These are phyloP conservation scores for Fratercula arctica DNA, from an alignment of 2,797 vertebrate genomes.

Conservation along the genomic window DNA sequence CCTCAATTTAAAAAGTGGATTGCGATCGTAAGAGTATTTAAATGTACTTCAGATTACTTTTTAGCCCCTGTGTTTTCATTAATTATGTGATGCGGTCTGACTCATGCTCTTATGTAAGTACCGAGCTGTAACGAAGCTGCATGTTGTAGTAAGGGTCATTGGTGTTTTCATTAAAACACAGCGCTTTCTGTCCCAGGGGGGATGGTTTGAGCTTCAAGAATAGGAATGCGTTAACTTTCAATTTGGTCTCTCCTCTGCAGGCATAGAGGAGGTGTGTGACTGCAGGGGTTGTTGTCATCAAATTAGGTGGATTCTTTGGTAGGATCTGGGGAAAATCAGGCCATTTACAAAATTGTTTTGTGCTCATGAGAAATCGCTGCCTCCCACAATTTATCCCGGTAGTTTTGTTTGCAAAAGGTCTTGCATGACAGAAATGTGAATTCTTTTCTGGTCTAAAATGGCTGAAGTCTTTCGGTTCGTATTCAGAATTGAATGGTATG, in stretches of 20 bases:
- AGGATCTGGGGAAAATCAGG: background rate
- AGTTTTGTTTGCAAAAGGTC: background rate
- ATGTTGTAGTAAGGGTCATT: background rate
- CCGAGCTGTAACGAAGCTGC: background rate
- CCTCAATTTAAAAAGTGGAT: background rate
- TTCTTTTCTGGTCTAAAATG: background rate
- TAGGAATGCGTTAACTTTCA: background rate
- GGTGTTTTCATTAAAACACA: background rate
- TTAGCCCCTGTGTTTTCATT: background rate
- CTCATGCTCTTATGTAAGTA: background rate
- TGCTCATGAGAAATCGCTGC: background rate
- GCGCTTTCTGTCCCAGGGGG: background rate
- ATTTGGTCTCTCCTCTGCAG: background rate
- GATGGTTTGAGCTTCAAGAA: background rate
- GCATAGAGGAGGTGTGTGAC: background rate
- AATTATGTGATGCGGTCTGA: background rate
- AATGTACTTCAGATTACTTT: background rate
- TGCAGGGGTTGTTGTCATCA: background rate
- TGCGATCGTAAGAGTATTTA: background rate
- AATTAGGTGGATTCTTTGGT: background rate
- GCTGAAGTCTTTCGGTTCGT: background rate
- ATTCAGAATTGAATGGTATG: background rate
- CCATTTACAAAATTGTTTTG: background rate
- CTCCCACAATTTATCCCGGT: background rate
- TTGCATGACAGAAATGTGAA: background rate